Conservation (phyloP, 1,140 invertebrate genomes). For the Trichogramma pretiosum region DNA sequence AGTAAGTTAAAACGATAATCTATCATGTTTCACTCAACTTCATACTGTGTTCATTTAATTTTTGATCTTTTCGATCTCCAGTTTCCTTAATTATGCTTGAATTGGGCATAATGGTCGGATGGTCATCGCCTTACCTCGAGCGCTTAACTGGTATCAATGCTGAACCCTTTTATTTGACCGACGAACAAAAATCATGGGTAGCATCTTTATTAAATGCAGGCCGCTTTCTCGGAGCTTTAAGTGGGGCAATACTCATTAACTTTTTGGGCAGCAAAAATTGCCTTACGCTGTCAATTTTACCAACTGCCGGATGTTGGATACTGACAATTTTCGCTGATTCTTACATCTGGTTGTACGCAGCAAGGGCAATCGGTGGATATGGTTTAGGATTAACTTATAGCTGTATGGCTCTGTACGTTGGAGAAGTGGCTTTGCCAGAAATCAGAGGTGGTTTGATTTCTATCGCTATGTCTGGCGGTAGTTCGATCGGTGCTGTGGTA, state of each 20-base stretch:
- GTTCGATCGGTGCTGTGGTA: background rate
- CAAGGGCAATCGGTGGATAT: constrained; percentile 41
- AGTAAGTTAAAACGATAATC: background rate
- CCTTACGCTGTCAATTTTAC: background rate
- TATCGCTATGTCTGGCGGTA: background rate
- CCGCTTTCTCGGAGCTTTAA: background rate
- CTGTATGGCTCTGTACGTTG: constrained; percentile 33
- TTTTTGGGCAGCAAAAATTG: background rate
- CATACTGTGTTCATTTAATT: background rate
- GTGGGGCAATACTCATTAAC: background rate
- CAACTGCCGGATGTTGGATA: background rate
- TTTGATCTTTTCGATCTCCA: too few species aligned
- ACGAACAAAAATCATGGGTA: constrained; percentile 2
- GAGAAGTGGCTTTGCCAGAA: background rate
- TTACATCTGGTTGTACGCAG: constrained; percentile 46
- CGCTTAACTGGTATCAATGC: background rate
- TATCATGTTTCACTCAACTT: background rate
- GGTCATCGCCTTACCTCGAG: constrained; percentile 2
- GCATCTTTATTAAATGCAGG: constrained; percentile 6
- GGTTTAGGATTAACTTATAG: constrained; percentile 59
- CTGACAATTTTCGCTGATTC: constrained; percentile 46
- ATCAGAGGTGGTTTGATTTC: background rate
- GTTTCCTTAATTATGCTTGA: constrained; percentile 1
- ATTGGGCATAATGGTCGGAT: constrained; percentile 2
- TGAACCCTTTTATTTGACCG: background rate